Evolutionary conservation across 2,888 invertebrate species (phyloP), one percentile per base, ranked within the genome.

Genomic region (Eilema caniola): DNA sequence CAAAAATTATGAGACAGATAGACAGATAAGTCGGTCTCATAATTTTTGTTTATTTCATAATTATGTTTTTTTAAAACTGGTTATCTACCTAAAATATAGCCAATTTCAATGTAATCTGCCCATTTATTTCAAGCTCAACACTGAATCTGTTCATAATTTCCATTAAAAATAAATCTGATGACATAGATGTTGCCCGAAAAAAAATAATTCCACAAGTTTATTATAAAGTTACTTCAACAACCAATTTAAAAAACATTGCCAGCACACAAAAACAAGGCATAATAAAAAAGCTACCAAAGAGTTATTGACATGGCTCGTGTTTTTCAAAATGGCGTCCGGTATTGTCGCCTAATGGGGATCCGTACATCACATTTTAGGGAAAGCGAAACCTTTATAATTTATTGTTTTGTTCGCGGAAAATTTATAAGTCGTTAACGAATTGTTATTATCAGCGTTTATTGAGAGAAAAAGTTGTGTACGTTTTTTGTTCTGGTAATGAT

Each of bases 301-400:
- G 89, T 89, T 90, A 90, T 89, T 88, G 89, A 90, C 89, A 85
- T 81, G 82, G 79, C 73, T 72, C 76, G 79, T 83, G 88, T 87
- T 87, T 83, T 81, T 66, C 70, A 79, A 76, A 82, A 80, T 81
- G 78, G 75, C 82, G 73, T 71, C 80, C 81, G 81, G 84, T 87
- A 86, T 88, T 87, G 89, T 88, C 81, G 84, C 74, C 63, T 84
- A 85, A 87, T 85, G 80, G 85, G 75, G 80, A 78, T 75, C 73
- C 74, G 82, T 83, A 78, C 72, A 72, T 83, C 76, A 75, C 71
- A 74, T 80, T 74, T 77, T 78, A 76, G 68, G 66, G 72, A 25
- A 57, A 66, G 62, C 68, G 47, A 33, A 62, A 69, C 68, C 62
- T 66, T 69, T 33, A 37, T 57, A 69, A 72, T 69, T 72, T 82